phyloP scores from a whole-genome alignment of 2,113 vertebrate genomes.

The Tympanuchus pallidicinctus region DNA sequence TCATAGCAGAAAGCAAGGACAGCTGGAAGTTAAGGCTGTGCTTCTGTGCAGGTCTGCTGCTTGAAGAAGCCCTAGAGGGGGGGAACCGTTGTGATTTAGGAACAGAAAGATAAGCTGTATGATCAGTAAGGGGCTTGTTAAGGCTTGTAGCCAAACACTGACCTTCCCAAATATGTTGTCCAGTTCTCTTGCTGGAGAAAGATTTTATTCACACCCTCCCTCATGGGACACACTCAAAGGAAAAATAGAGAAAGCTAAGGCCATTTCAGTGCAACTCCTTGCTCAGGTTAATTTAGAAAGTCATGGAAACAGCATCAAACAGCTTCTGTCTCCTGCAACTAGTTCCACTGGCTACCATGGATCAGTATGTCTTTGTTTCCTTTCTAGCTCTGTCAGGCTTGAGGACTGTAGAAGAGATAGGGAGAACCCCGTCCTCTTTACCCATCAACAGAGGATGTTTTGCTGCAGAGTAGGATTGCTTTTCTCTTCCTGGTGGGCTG shows the following conservation, averaged over 20 bases:
- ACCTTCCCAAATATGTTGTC: neutral
- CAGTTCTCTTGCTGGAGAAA: neutral
- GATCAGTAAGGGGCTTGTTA: neutral
- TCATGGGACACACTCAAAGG: neutral
- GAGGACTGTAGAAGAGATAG: neutral
- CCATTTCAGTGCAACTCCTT: neutral
- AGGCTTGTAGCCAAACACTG: neutral
- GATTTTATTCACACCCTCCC: neutral
- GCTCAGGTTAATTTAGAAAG: neutral
- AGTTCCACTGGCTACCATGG: neutral
- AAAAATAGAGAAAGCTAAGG: neutral
- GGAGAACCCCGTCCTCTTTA: neutral
- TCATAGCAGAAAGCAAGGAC: neutral
- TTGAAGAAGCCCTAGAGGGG: neutral
- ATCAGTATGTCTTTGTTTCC: neutral
- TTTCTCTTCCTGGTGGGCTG: neutral
- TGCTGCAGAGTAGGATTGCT: neutral
- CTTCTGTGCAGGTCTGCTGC: neutral
- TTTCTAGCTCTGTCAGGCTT: neutral
- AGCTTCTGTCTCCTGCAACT: neutral
- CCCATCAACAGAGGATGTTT: neutral
- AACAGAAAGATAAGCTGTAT: neutral
- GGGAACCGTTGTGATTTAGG: neutral
- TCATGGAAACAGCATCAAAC: neutral
- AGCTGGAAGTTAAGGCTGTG: neutral